These are phyloP conservation scores for Chelonoidis abingdonii DNA, from an alignment of 2,113 vertebrate genomes.

Conservation along the genomic window DNA sequence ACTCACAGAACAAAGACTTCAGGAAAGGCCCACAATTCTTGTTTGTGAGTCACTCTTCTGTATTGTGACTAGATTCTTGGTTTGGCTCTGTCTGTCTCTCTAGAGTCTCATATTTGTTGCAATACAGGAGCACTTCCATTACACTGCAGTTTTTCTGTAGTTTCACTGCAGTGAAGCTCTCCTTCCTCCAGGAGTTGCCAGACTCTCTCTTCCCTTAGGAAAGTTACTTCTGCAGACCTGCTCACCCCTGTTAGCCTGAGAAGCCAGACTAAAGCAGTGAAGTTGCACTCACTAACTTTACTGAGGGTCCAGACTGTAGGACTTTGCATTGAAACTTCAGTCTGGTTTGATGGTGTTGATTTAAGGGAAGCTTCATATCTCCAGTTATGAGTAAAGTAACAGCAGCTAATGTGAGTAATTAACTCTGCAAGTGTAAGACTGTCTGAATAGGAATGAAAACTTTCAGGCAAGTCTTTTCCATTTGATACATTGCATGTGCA, in stretches of 20 bases:
- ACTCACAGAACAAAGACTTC: not conserved
- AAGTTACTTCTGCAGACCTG: not conserved
- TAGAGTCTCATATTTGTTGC: not conserved
- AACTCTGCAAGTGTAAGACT: not conserved
- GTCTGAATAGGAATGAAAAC: not conserved
- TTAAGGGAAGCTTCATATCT: not conserved
- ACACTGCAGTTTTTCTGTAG: accelerated
- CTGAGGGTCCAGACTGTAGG: not conserved
- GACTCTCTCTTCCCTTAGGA: not conserved
- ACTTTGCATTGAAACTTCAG: conserved; percentile 2
- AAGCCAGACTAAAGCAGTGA: not conserved
- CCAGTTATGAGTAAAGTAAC: not conserved
- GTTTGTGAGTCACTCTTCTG: accelerated
- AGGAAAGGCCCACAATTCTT: not conserved
- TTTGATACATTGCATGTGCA: not conserved
- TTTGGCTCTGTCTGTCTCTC: not conserved
- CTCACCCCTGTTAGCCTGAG: not conserved
- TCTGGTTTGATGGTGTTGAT: not conserved
- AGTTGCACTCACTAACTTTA: not conserved
- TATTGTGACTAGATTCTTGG: not conserved
- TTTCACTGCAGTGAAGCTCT: not conserved
- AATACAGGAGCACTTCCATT: not conserved
- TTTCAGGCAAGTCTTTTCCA: not conserved
- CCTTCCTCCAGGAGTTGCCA: not conserved
- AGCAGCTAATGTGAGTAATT: not conserved